These are phyloP conservation scores for Megalops cyprinoides DNA, from an alignment of 2,797 vertebrate genomes.

Conservation along the genomic window DNA sequence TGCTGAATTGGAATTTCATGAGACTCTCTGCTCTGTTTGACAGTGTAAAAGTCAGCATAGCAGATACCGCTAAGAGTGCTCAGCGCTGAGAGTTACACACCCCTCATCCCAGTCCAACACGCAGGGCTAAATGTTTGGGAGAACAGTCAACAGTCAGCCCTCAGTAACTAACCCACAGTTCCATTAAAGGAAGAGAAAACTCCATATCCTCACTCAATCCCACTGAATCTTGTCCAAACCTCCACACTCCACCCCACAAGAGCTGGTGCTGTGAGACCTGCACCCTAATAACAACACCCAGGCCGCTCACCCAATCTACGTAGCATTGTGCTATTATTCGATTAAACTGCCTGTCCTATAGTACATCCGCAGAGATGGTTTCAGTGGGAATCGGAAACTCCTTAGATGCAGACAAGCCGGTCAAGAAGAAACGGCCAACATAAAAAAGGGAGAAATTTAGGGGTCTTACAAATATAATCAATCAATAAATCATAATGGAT, in stretches of 20 bases:
- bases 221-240: background rate
- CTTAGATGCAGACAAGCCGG: background rate
- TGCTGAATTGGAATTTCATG: background rate
- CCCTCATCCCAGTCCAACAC: background rate
- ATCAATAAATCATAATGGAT: background rate
- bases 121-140: background rate
- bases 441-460: background rate
- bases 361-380: background rate
- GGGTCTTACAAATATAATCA: too few species aligned
- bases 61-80: background rate
- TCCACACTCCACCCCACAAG: background rate
- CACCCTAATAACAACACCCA: background rate
- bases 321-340: too few species aligned
- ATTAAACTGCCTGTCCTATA: background rate
- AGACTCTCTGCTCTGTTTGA: background rate
- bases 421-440: too few species aligned
- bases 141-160: background rate
- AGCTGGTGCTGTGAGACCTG: background rate
- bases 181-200: conserved; percentile 3
- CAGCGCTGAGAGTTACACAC: background rate
- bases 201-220: background rate
- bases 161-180: background rate
- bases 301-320: background rate
- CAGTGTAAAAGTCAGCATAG: background rate
- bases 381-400: background rate